Evolutionary conservation across 2,797 vertebrate species (phyloP).

Genomic region (Myotis myotis): DNA sequence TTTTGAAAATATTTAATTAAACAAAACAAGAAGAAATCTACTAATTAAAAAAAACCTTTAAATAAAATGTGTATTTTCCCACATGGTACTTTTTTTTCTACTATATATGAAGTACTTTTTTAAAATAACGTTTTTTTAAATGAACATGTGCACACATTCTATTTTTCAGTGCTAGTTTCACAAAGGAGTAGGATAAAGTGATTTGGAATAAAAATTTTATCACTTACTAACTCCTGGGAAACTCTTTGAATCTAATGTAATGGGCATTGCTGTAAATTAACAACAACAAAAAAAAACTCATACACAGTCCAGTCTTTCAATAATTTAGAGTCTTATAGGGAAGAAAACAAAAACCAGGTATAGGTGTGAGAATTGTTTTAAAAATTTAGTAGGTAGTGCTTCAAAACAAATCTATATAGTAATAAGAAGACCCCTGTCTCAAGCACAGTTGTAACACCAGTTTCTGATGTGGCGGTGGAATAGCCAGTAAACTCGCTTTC

Average conservation of each 20-base stretch:
- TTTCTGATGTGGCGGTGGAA: not conserved
- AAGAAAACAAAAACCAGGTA: not conserved
- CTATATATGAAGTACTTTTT: slow-evolving; percentile 30
- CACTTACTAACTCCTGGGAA: not conserved
- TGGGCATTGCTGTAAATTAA: not conserved
- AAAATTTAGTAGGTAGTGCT: not conserved
- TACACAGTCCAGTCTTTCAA: not conserved
- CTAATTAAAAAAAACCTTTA: slow-evolving; percentile 63
- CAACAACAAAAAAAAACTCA: not conserved
- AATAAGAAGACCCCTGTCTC: not conserved
- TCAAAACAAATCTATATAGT: not conserved
- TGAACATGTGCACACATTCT: slow-evolving; percentile 34
- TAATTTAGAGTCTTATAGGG: not conserved
- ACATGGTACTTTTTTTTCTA: not conserved
- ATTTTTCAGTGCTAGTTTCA: slow-evolving; percentile 46
- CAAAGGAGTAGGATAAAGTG: not conserved
- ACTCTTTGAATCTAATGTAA: not conserved
- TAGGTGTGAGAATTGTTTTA: not conserved
- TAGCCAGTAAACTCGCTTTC: not conserved
- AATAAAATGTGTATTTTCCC: slow-evolving; percentile 51
- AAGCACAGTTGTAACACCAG: not conserved
- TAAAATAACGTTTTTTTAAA: slow-evolving; percentile 20
- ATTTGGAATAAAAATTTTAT: slow-evolving; percentile 26
- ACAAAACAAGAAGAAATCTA: slow-evolving; percentile 65
- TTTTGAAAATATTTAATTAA: slow-evolving; percentile 74